A percentile compares a stretch with the other conserved stretches of the same genome.
Evolutionary conservation across 2,797 vertebrate species (phyloP).

Genomic region (Halcyon badia): DNA sequence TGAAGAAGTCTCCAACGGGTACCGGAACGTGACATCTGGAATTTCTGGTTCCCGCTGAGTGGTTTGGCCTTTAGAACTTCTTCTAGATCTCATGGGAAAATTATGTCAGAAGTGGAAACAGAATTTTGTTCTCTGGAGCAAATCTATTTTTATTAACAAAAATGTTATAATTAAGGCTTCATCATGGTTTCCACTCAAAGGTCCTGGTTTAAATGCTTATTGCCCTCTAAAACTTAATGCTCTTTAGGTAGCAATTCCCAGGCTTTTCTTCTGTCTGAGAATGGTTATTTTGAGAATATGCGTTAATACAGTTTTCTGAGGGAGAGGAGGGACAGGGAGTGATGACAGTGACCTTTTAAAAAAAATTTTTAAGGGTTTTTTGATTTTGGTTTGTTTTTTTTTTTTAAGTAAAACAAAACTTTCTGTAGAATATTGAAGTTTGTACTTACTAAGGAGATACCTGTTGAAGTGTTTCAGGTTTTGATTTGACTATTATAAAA

Average conservation of each 20-base stretch:
- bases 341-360: not conserved
- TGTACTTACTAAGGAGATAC: not conserved
- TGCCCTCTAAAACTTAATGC: not conserved
- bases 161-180: conserved; percentile 51
- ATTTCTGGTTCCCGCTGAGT: conserved; percentile 13
- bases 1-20: not conserved
- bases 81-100: conserved; percentile 39
- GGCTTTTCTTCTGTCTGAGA: conserved; percentile 12
- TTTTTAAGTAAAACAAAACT: not conserved
- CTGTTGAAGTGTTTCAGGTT: not conserved
- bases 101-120: conserved; percentile 35
- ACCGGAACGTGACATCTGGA: not conserved
- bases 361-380: not conserved
- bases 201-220: conserved; percentile 25
- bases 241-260: conserved; percentile 61
- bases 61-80: conserved; percentile 55
- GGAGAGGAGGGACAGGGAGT: not conserved
- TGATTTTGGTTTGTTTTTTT: too few relatives aligned
- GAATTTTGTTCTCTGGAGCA: conserved; percentile 43
- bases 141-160: conserved; percentile 66
- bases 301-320: not conserved
- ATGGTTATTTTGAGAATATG: conserved; percentile 7
- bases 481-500: not conserved
- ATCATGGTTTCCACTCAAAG: conserved; percentile 58
- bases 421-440: not conserved